Evolutionary conservation across 1,140 invertebrate species (phyloP).

Genomic region (Leptonema lineaticorne): DNA sequence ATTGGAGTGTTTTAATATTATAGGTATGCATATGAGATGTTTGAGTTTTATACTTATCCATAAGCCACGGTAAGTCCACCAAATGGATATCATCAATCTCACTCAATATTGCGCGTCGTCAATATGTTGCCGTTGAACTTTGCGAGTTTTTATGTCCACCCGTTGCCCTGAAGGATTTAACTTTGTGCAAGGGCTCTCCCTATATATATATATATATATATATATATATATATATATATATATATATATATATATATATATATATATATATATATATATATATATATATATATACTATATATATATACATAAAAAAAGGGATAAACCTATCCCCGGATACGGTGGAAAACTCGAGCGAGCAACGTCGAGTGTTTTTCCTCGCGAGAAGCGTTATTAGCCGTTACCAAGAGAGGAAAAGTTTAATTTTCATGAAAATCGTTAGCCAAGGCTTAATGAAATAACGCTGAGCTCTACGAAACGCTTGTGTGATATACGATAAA

Average conservation of each 20-base stretch:
- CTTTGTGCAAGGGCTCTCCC: slow-evolving; percentile 13
- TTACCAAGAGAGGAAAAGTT: not conserved
- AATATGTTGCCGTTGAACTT: slow-evolving; percentile 38
- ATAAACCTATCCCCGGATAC: slow-evolving; percentile 1
- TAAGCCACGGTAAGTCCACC: not conserved
- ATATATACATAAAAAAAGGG: not conserved
- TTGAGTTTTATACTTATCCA: no score
- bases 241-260: no score
- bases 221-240: no score
- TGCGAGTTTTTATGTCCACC: slow-evolving; percentile 34
- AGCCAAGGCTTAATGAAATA: no score
- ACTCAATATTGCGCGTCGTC: slow-evolving; percentile 38
- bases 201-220: not conserved
- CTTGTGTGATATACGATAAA: no score
- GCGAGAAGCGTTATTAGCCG: not conserved
- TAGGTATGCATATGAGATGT: no score
- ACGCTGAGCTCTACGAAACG: no score
- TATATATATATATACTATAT: not conserved
- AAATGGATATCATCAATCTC: slow-evolving; percentile 37
- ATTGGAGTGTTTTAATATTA: no score
- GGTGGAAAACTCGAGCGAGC: no score
- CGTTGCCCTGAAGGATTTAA: slow-evolving; percentile 29
- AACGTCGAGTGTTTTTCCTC: not conserved
- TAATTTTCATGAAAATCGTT: not conserved
- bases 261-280: not conserved